Base-by-base conservation (phyloP, 1,140 invertebrate species). In the Solenopsis fugax region DNA sequence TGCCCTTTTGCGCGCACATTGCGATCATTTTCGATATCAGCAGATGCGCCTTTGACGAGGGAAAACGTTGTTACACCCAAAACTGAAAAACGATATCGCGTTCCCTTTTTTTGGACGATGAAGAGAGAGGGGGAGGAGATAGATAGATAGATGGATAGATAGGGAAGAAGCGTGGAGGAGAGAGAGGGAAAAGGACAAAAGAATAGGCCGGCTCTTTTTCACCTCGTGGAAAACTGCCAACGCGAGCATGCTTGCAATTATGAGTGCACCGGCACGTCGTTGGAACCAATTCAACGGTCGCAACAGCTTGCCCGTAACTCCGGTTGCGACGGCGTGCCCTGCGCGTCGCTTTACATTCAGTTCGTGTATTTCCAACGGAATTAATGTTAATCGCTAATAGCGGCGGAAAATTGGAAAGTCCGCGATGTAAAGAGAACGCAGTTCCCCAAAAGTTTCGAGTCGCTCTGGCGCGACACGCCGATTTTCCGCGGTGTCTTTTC, bases 321-420 rank as follows among this genome's bases (percentile, higher is more conserved):
- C 34, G 34, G 37, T n/a, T 76, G 77, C 56, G 62, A 77, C 56
- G 72, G 64, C 72, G 65, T 52, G 72, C 64, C 65, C 50, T 18
- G 18, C 54, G 48, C n/a, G 78, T 60, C 73, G 73, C 87, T 85
- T 91, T 91, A 85, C 84, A 90, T 91, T 89, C 91, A 75, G 85
- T 86, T 58, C 85, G 72, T 85, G 90, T 81, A 87, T 88, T 86
- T 91, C 77, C 88, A 89, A 87, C 87, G 85, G 81, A 87, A 87
- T 90, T 92, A 91, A 92, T 90, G 90, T 89, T 92, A 92, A 92
- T 92, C 89, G 87, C 24, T 67, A 80, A 85, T 84, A 87, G 54
- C 34, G 29, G 41, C 45, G 56, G 69, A 71, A 69, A 87, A 87
- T 82, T 58, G 58, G 48, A 24, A 34, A 87, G 58, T 21, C 9